Conservation (phyloP, 2,113 vertebrate species). For the Aix galericulata region DNA sequence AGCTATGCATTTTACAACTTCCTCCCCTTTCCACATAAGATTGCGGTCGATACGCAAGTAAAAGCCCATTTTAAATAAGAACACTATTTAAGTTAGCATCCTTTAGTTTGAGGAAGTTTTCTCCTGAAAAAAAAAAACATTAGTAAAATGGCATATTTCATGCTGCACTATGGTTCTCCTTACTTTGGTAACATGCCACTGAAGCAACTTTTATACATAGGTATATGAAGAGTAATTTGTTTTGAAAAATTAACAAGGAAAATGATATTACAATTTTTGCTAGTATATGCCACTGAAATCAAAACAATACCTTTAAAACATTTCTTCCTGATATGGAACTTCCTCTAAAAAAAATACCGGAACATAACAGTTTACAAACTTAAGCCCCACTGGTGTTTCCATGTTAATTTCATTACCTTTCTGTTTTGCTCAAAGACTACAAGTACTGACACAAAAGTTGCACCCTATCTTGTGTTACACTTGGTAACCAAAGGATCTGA, state of each 20-base stretch:
- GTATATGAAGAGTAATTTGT: not conserved
- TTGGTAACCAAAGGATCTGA: too few species aligned
- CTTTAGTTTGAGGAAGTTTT: conserved; percentile 39
- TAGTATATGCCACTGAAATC: not conserved
- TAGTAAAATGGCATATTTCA: conserved; percentile 9
- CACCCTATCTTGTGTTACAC: too few species aligned
- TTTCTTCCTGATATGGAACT: not conserved
- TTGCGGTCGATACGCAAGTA: not conserved
- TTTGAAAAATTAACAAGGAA: not conserved
- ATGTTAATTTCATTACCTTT: not conserved
- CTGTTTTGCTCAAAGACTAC: not conserved
- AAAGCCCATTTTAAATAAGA: not conserved
- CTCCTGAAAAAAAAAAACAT: not conserved
- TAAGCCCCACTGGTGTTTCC: not conserved
- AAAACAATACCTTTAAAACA: not conserved
- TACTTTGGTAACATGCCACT: not conserved
- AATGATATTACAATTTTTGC: not conserved
- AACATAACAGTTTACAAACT: not conserved
- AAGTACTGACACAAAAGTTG: not conserved
- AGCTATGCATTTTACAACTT: not conserved
- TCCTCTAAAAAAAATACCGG: not conserved
- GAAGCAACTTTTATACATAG: not conserved
- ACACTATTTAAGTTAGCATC: not conserved
- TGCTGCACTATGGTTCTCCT: not conserved
- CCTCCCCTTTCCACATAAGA: not conserved